Base-by-base conservation (phyloP, 2,888 invertebrate species). In the Epirrita christyi region DNA sequence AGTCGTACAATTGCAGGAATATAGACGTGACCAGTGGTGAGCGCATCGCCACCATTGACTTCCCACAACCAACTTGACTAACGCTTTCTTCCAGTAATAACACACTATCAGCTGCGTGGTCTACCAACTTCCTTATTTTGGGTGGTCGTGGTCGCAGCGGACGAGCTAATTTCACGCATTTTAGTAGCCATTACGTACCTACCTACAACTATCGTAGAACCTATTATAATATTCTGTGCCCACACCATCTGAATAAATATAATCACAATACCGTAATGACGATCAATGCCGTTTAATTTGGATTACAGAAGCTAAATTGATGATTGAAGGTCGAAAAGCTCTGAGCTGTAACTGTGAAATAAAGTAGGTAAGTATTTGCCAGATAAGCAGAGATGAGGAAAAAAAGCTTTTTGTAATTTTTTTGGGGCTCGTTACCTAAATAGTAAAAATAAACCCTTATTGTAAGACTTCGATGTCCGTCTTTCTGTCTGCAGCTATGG, bases 161-260 rank as follows among this genome's bases (percentile, higher is more conserved):
- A 52, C 32, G 69, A 66, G 72, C 76, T 89, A 77, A 90, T 90
- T 90, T 89, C 89, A 90, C 85, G 90, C 77, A 47, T 80, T 75
- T 86, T 85, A 86, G 53, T 66, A 46, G 63, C 68, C 70, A 78
- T 78, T 76, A 77, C 68, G 61, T 60, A 58, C 63, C 21, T 21
- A 21, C 63, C 61, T 40, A 57, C 63, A 58, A 36, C 40, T 52
- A 44, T 5, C 32, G 41, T 48, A 45, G 14, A 43, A 15, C 7
- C 49, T 41, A 11, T 21, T 11, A 11, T 8, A 4, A n/a, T 34
- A 41, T 14, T 40, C 48, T 6, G 28, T n/a, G 36, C n/a, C 46
- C 40, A 37, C 59, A 66, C 59, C 67, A 51, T 64, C 68, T 63
- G 69, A 76, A 76, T 75, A 80, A 78, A 77, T 70, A 80, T 69